A percentile compares a stretch with the other conserved stretches of the same genome.
phyloP scores from a whole-genome alignment of 2,797 vertebrate species.

The Sternarchorhynchus goeldii region DNA sequence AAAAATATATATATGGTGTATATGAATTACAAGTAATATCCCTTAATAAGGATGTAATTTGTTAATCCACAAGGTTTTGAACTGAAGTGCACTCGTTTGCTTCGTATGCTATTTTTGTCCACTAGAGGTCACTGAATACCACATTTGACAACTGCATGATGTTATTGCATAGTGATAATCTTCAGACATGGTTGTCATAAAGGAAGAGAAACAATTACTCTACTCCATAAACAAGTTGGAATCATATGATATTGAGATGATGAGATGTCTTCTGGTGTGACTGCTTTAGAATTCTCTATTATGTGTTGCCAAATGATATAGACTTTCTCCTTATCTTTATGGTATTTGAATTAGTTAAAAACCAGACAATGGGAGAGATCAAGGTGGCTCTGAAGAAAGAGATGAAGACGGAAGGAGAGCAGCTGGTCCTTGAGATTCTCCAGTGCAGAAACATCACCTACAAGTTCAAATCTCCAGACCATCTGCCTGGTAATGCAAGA shows the following conservation, averaged over 20 bases:
- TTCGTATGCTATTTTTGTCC: neutral
- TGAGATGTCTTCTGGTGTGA: too few species aligned
- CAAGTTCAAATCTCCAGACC: constrained; percentile 98
- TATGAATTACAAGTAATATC: neutral
- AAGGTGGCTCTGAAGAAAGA: constrained; percentile 89
- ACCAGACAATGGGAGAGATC: constrained; percentile 88
- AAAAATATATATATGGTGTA: too few species aligned
- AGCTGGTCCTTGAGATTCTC: constrained; percentile 86
- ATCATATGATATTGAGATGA: neutral
- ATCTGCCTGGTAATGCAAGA: constrained; percentile 89
- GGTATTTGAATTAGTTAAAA: constrained; percentile 76
- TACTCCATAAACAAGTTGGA: neutral
- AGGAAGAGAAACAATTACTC: neutral
- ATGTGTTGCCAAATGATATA: neutral
- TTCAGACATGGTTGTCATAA: neutral
- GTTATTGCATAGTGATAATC: too few species aligned
- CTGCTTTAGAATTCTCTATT: neutral
- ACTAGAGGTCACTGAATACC: constrained; percentile 15
- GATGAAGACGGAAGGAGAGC: constrained; percentile 90
- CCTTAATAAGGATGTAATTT: neutral
- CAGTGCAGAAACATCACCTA: constrained; percentile 91
- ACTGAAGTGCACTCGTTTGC: neutral
- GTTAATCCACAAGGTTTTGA: neutral
- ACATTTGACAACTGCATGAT: neutral
- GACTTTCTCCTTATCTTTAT: neutral